phyloP scores from a whole-genome alignment of 1,140 invertebrate species.

The Panulirus ornatus region DNA sequence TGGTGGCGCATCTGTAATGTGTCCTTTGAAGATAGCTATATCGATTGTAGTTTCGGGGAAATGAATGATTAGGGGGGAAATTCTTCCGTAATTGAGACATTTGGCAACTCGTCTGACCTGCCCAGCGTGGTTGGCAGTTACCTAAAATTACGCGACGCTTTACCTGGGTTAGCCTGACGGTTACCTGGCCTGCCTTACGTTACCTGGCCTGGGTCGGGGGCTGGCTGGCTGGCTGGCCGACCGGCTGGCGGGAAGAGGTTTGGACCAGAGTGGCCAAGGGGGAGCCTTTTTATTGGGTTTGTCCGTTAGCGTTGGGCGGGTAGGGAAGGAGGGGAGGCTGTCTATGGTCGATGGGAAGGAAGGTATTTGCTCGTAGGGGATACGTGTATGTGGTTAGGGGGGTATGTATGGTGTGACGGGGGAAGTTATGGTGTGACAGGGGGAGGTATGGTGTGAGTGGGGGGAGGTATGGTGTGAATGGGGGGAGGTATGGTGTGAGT shows the following conservation, averaged over 20 bases:
- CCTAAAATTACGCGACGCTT: constrained; percentile 39
- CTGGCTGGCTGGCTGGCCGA: not conserved
- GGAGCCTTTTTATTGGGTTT: not conserved
- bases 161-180: constrained; percentile 44
- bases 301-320: not conserved
- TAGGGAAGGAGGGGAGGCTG: not conserved
- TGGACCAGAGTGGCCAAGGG: constrained; percentile 1
- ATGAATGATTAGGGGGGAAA: no score
- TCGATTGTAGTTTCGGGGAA: no score
- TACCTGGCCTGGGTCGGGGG: constrained; percentile 28
- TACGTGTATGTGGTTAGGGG: not conserved
- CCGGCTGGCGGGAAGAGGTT: not conserved
- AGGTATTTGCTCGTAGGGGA: not conserved
- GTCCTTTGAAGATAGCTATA: no score
- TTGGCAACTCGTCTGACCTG: constrained; percentile 53
- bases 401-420: not conserved
- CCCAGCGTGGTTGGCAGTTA: constrained; percentile 44
- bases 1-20: no score
- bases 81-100: no score
- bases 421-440: not conserved
- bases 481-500: no score
- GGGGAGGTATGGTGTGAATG: not conserved
- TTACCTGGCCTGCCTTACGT: constrained; percentile 57
- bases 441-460: not conserved
- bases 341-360: not conserved